Conservation (phyloP, 2,797 vertebrate genomes). For the Anniella stebbinsi region DNA sequence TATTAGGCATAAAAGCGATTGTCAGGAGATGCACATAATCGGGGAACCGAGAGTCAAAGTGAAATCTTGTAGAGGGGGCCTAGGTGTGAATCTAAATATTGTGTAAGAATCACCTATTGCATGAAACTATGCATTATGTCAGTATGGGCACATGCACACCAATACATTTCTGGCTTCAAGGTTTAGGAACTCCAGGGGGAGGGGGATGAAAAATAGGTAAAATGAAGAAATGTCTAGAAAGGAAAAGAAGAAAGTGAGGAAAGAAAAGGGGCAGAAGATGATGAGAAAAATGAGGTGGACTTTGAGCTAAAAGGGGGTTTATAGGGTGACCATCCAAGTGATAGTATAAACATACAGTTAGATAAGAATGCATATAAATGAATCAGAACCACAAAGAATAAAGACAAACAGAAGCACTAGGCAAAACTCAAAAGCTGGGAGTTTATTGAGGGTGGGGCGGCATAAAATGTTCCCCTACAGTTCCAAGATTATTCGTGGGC, state of each 20-base stretch:
- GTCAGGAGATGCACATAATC: no score
- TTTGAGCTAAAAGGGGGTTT: background rate
- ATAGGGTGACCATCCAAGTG: background rate
- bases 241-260: background rate
- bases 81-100: background rate
- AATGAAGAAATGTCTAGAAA: background rate
- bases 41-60: no score
- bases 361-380: background rate
- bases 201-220: background rate
- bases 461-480: slow-evolving; percentile 3
- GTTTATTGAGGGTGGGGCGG: background rate
- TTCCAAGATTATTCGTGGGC: background rate
- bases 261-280: background rate
- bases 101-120: background rate
- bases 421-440: background rate
- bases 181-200: background rate
- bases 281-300: background rate
- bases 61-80: no score
- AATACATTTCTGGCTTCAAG: background rate
- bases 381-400: background rate
- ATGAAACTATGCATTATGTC: background rate
- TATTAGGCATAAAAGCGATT: no score
- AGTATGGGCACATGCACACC: background rate
- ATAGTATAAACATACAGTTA: background rate
- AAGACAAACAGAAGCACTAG: background rate